Evolutionary conservation across 2,113 vertebrate genomes (phyloP), one percentile per base, ranked within the genome.

Genomic region (Capreolus pygargus): DNA sequence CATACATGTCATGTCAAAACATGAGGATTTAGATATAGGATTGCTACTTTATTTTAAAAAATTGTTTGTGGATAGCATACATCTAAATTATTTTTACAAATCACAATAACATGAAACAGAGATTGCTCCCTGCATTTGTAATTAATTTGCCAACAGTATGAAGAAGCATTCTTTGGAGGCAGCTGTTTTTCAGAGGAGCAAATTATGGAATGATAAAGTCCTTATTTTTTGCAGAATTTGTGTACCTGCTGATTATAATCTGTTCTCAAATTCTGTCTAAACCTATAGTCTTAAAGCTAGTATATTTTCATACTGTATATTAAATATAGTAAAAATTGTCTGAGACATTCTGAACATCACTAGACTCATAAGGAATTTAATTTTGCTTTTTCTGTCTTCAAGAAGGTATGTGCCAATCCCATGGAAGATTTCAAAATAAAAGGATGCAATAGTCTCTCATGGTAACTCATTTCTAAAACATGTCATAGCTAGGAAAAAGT

Each of bases 51-150:
- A 55, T 74, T 25, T 74, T 1, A 92, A 92, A 89, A 83, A 23
- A 52, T 8, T 33, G 21, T 70, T 85, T 92, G 39, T 84, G 39
- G 54, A 84, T 89, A 94, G 30, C 43, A 84, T 96, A 81, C n/a
- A 96, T 84, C 45, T 76, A 84, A 94, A 92, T 87, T 97, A 95
- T 97, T 96, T 94, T 94, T 84, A 97, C 27, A 97, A 95, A 92
- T 96, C 57, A 91, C 74, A 97, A 90, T 92, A 58, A 95, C 30
- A 96, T 47, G 54, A 92, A 94, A 89, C n/a, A 88, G 45, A 54
- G 95, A 57, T 86, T 94, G 86, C 78, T 94, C 93, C 60, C 91
- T 76, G n/a, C 57, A 93, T 94, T 91, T 97, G 83, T 86, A 94
- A 96, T 89, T 50, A 97, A 94, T 91, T 95, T 97, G 74, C 57